Evolutionary conservation across 2,888 invertebrate genomes (phyloP).

Genomic region (Lordiphosa fenestrarum): DNA sequence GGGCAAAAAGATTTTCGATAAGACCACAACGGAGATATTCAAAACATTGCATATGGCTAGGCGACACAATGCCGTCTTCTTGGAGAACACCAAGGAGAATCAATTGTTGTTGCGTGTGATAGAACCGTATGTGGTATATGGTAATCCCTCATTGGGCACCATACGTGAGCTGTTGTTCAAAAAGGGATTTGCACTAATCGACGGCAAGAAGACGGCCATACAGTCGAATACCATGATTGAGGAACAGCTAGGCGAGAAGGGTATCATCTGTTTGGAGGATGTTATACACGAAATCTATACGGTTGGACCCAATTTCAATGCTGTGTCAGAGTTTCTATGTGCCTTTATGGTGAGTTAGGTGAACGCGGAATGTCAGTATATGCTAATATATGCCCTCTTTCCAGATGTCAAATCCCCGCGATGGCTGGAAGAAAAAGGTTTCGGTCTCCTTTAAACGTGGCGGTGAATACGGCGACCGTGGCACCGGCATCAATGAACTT

Average conservation of each 20-base stretch:
- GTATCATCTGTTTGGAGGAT: slow-evolving; percentile 80
- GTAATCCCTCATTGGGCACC: slow-evolving; percentile 75
- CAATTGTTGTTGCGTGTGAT: slow-evolving; percentile 77
- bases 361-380: neutral
- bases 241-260: slow-evolving; percentile 77
- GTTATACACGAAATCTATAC: slow-evolving; percentile 80
- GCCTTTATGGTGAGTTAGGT: slow-evolving; percentile 77
- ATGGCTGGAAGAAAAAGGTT: slow-evolving; percentile 79
- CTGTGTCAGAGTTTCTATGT: slow-evolving; percentile 73
- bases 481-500: slow-evolving; percentile 76
- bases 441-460: slow-evolving; percentile 78
- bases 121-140: slow-evolving; percentile 80
- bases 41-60: slow-evolving; percentile 62
- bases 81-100: slow-evolving; percentile 78
- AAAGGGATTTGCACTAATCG: slow-evolving; percentile 77
- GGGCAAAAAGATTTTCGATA: slow-evolving; percentile 78
- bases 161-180: slow-evolving; percentile 80
- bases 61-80: slow-evolving; percentile 77
- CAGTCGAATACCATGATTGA: slow-evolving; percentile 80
- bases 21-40: slow-evolving; percentile 76
- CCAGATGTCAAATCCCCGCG: slow-evolving; percentile 77
- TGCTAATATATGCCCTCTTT: slow-evolving; percentile 13
- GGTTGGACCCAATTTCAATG: slow-evolving; percentile 78
- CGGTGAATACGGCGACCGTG: slow-evolving; percentile 80
- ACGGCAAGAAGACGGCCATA: slow-evolving; percentile 78